phyloP scores from a whole-genome alignment of 2,797 vertebrate species.

The Apodemus agrarius region DNA sequence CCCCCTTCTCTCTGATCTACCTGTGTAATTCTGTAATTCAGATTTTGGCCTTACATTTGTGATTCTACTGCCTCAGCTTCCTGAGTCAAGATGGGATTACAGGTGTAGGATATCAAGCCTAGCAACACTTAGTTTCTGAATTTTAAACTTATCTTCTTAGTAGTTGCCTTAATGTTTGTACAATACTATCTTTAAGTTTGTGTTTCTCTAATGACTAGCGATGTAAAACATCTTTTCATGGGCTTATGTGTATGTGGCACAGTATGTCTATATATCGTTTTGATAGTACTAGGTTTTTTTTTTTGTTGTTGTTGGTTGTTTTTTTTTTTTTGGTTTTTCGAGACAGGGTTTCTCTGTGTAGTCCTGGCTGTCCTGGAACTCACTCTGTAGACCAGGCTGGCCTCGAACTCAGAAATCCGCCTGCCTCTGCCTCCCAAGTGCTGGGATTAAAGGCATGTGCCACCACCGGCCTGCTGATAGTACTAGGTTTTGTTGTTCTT shows the following conservation, averaged over 20 bases:
- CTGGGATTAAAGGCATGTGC: no score
- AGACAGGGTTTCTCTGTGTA: no score
- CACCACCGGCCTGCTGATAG: no score
- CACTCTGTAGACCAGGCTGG: no score
- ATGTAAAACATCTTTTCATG: background rate
- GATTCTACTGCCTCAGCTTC: background rate
- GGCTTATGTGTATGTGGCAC: background rate
- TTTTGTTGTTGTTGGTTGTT: no score
- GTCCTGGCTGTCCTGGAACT: no score
- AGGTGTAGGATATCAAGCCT: background rate
- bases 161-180: background rate
- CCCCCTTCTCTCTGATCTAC: no score
- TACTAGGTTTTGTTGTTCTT: no score
- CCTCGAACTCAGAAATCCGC: no score
- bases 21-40: background rate
- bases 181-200: background rate
- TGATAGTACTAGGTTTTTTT: conserved; percentile 2
- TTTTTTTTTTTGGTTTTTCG: no score
- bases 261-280: background rate
- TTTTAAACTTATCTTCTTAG: background rate
- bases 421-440: no score
- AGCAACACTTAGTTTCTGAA: background rate
- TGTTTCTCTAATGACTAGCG: background rate
- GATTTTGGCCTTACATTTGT: background rate
- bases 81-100: background rate